phyloP scores from a whole-genome alignment of 2,113 vertebrate genomes.

The Bufo gargarizans region DNA sequence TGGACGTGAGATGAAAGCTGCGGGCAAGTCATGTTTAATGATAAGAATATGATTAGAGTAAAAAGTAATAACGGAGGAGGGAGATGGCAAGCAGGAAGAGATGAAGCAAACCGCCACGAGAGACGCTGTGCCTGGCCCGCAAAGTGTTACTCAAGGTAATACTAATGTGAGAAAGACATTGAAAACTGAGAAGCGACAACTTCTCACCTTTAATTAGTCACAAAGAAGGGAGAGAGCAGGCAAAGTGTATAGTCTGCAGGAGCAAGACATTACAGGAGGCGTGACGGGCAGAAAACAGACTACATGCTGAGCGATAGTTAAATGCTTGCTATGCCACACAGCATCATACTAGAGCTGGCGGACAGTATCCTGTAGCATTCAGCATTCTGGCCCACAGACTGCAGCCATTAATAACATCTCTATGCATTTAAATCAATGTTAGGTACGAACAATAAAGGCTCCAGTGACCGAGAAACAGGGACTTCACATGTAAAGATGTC shows the following conservation, averaged over 20 bases:
- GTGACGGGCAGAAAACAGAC: background rate
- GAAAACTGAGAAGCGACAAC: slow-evolving; percentile 53
- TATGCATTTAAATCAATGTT: background rate
- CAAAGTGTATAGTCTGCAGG: background rate
- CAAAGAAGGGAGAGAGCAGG: slow-evolving; percentile 7
- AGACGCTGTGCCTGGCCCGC: background rate
- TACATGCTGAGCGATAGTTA: background rate
- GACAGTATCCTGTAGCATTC: no score
- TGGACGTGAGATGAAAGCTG: background rate
- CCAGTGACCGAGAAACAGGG: no score
- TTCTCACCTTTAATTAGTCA: slow-evolving; percentile 55
- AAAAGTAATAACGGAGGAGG: background rate
- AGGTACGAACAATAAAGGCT: background rate
- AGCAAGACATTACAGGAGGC: background rate
- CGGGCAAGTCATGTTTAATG: background rate
- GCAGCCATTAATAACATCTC: no score
- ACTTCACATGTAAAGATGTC: background rate
- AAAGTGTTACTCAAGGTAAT: slow-evolving; percentile 52
- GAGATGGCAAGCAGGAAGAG: background rate
- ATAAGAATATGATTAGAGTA: background rate
- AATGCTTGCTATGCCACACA: no score
- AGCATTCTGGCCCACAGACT: no score
- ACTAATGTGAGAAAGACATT: slow-evolving; percentile 50
- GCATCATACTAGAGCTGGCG: background rate
- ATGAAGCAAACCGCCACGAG: background rate